Conservation (phyloP, 2,113 vertebrate species). For the Lophura nycthemera region DNA sequence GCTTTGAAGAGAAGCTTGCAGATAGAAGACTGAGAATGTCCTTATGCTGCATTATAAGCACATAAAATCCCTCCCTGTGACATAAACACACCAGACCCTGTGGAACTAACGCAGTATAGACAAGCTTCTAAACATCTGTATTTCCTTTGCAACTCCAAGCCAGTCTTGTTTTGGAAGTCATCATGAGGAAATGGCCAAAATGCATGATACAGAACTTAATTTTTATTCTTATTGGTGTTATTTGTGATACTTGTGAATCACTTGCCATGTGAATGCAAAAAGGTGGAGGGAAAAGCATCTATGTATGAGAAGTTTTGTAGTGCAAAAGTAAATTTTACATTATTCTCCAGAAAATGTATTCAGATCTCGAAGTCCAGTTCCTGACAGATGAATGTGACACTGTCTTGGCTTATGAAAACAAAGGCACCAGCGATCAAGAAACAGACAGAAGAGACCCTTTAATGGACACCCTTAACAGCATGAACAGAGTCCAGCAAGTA, state of each 20-base stretch:
- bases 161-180: background rate
- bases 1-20: background rate
- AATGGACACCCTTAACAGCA: constrained; percentile 87
- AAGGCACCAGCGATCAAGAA: constrained; percentile 86
- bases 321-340: background rate
- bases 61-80: background rate
- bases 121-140: background rate
- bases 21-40: background rate
- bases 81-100: background rate
- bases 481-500: constrained; percentile 92
- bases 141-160: background rate
- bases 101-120: background rate
- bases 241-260: background rate
- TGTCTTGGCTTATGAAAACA: constrained; percentile 92
- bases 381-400: constrained; percentile 93
- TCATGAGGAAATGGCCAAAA: background rate
- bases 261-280: background rate
- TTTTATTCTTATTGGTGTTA: background rate
- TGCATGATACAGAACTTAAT: background rate
- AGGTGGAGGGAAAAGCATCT: background rate
- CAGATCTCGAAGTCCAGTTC: constrained; percentile 87
- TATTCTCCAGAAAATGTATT: constrained; percentile 86
- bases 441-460: constrained; percentile 85
- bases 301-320: background rate
- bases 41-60: background rate